Percentiles rank a stretch among this genome's conserved stretches.
These are phyloP conservation scores for Drosophila leontia DNA, from an alignment of 1,140 invertebrate genomes.

Conservation along the genomic window DNA sequence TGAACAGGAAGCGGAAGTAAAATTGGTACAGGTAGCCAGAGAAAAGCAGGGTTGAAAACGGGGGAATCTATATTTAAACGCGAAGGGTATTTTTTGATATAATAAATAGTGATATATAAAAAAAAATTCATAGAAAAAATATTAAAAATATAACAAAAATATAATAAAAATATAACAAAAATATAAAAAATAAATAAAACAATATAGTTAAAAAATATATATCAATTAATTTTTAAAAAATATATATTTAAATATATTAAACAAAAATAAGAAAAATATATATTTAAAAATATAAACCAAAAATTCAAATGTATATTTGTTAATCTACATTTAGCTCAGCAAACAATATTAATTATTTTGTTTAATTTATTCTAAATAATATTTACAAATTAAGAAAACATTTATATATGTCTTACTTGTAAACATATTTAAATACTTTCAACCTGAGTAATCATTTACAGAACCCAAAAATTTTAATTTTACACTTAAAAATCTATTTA, in stretches of 20 bases:
- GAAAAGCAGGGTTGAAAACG: not conserved
- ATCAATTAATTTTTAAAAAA: too few relatives aligned
- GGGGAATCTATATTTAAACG: not conserved
- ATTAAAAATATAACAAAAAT: not conserved
- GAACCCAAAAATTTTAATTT: not conserved
- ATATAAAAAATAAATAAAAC: too few relatives aligned
- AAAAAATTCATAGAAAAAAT: not conserved
- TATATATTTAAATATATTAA: too few relatives aligned
- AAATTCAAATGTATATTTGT: too few relatives aligned
- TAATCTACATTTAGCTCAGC: not conserved
- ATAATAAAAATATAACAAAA: not conserved
- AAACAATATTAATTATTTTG: not conserved
- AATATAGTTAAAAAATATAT: too few relatives aligned
- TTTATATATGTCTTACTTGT: too few relatives aligned
- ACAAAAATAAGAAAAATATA: too few relatives aligned
- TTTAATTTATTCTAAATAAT: not conserved
- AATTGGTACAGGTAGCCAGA: constrained; percentile 7
- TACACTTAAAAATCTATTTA: not conserved
- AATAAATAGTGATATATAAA: too few relatives aligned
- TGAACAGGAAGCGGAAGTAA: constrained; percentile 8
- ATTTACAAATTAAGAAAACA: not conserved
- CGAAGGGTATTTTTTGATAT: not conserved
- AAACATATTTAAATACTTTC: not conserved
- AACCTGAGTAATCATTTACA: too few relatives aligned
- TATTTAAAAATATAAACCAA: too few relatives aligned